A percentile compares a stretch with the other conserved stretches of the same genome.
Conservation (phyloP, 2,888 invertebrate genomes). For the Tenodera sinensis region DNA sequence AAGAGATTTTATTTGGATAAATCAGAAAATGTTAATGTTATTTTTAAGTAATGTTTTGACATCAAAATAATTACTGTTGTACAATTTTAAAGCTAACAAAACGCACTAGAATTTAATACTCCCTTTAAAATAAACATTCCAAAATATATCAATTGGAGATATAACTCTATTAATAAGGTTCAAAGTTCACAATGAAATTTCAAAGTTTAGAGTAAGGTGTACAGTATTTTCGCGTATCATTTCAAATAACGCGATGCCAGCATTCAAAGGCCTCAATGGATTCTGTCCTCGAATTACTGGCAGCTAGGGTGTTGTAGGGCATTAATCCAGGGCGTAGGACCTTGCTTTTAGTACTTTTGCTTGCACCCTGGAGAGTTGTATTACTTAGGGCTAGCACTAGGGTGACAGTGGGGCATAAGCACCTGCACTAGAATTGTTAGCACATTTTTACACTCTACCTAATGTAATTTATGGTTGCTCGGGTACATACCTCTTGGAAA, state of each 20-base stretch:
- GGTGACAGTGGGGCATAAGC: background rate
- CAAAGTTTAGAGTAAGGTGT: no score
- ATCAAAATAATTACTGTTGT: no score
- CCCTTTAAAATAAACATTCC: no score
- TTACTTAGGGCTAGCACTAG: background rate
- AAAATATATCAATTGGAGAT: no score
- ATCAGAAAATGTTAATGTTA: no score
- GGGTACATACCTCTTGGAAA: slow-evolving; percentile 33
- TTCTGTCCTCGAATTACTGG: background rate
- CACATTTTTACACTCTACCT: background rate
- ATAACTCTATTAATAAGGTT: no score
- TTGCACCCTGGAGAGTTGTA: background rate
- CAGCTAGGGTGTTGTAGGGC: background rate
- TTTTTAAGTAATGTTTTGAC: no score
- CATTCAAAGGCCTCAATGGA: background rate
- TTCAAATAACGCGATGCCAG: background rate
- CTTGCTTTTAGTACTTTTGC: background rate
- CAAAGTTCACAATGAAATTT: no score
- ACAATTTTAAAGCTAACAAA: no score
- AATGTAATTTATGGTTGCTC: background rate
- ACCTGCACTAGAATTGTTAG: background rate
- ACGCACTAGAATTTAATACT: no score
- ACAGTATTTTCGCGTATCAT: no score
- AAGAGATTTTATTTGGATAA: no score
- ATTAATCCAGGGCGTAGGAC: background rate